Evolutionary conservation across 2,113 vertebrate genomes (phyloP), one percentile per base, ranked within the genome.

Genomic region (Pollimyrus isidori): DNA sequence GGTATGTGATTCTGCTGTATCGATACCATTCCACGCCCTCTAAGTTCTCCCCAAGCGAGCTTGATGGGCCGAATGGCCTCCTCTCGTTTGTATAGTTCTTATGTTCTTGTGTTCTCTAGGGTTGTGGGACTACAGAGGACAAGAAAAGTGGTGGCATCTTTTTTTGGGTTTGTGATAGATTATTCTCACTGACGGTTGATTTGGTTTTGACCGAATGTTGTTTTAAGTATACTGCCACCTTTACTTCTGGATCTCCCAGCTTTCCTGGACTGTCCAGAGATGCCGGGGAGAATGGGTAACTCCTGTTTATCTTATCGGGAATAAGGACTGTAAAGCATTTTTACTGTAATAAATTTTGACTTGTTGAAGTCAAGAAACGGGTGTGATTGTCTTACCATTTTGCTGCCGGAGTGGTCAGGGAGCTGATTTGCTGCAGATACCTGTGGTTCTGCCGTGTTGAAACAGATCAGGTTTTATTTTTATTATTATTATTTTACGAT

Each of bases 401-500:
- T 52, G 46, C n/a, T 52, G 48, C 53, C 15, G 1, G 30, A 19
- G 48, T 26, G 30, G 11, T 35, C 26, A 35, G 23, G n/a, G 45
- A 26, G 7, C 50, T 53, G 49, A 53, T 19, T 56, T 30, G 23
- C 50, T 53, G 50, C 30, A 53, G 26, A 35, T 56, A 52, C 50
- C 7, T 87, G 26, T 0, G 30, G n/a, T 50, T 50, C 50, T 56
- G 83, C 21, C 19, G 17, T 56, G 85, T 53, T 87, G 50, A 5
- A 53, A 87, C 17, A n/a, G 26, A 53, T 26, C 62, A 69, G 62
- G 62, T 86, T 26, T 86, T 48, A 42, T 42, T 42, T 42, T 49
- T 80, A 19, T 50, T 86, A 19, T 50, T 86, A n/a, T 86, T 86
- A 86, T 86, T 86, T 86, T 86, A 13, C n/a, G 46, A 50, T 86